phyloP scores from a whole-genome alignment of 2,888 invertebrate genomes.

The Cryptops parisi region DNA sequence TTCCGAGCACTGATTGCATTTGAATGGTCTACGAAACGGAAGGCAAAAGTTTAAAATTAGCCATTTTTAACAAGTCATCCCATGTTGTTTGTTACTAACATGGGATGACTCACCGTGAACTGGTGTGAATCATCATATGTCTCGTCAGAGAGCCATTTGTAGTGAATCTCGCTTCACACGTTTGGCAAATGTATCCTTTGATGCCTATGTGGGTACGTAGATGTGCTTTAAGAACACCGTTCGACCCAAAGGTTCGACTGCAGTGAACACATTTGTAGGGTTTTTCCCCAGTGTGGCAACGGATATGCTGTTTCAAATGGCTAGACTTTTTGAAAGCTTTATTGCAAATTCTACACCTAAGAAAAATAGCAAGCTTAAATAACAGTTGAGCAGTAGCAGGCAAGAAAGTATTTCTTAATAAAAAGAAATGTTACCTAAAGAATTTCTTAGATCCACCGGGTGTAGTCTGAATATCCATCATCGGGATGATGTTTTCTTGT shows the following conservation, averaged over 20 bases:
- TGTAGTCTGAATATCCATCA: conserved; percentile 10
- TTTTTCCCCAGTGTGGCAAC: conserved; percentile 34
- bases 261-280: conserved; percentile 30
- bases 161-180: conserved; percentile 47
- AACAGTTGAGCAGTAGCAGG: no score
- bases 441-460: no score
- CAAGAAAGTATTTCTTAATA: no score
- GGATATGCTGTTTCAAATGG: conserved; percentile 36
- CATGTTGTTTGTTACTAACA: no score
- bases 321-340: conserved; percentile 35
- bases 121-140: conserved; percentile 61
- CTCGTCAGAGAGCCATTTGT: conserved; percentile 55
- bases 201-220: conserved; percentile 41
- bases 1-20: conserved; percentile 25
- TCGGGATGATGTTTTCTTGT: conserved; percentile 8
- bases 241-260: conserved; percentile 31
- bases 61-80: no score
- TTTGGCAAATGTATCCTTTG: conserved; percentile 44
- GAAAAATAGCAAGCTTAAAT: no score
- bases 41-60: no score
- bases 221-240: conserved; percentile 39
- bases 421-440: no score
- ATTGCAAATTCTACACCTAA: conserved; percentile 32
- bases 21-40: conserved; percentile 22
- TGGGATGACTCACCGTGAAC: conserved; percentile 26